Conservation (phyloP, 2,113 vertebrate genomes). For the Odocoileus hemionus region DNA sequence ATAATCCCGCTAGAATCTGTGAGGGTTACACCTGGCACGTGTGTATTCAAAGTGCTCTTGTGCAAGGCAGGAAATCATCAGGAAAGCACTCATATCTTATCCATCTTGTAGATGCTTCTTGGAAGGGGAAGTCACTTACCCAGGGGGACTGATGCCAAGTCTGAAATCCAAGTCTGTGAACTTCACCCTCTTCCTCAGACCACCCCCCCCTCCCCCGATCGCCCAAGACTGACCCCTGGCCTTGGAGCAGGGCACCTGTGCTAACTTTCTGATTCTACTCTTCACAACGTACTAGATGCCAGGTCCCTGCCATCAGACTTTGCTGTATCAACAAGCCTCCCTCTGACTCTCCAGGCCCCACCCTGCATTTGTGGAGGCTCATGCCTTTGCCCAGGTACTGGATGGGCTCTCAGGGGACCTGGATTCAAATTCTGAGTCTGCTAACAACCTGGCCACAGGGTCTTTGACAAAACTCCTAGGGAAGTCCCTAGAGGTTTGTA, state of each 20-base stretch:
- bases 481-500: not conserved
- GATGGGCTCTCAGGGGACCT: not conserved
- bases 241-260: not conserved
- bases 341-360: too few relatives aligned
- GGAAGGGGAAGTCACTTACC: not conserved
- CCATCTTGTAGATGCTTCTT: not conserved
- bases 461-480: not conserved
- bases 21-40: not conserved
- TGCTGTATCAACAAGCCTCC: not conserved
- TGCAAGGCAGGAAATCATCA: too few relatives aligned
- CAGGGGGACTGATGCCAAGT: not conserved
- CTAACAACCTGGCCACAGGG: not conserved
- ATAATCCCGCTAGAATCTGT: not conserved
- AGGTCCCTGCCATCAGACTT: not conserved
- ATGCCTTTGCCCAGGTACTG: not conserved
- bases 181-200: not conserved
- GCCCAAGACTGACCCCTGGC: not conserved
- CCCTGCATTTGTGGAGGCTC: not conserved
- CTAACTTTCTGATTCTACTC: not conserved
- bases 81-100: not conserved
- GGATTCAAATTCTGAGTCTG: not conserved
- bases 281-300: not conserved
- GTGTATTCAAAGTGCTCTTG: not conserved
- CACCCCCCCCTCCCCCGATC: not conserved
- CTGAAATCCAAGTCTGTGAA: not conserved